A percentile compares a stretch with the other conserved stretches of the same genome.
Conservation (phyloP, 2,888 invertebrate genomes). For the Hololepta plana region DNA sequence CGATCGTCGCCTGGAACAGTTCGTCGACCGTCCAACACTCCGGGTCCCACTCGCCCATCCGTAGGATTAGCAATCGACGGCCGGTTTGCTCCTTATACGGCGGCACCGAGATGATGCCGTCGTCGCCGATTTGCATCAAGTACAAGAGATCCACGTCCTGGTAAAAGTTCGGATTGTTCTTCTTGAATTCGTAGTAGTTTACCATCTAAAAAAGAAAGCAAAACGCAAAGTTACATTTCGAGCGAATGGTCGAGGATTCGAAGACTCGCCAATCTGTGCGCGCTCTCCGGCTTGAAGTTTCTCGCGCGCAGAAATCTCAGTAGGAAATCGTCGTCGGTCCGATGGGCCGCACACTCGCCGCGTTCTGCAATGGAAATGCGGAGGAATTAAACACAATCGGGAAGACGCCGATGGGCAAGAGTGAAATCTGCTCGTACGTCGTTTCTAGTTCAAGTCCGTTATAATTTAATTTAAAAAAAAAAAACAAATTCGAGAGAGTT, state of each 20-base stretch:
- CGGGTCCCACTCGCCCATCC: constrained; percentile 55
- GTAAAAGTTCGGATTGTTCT: constrained; percentile 48
- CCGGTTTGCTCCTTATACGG: constrained; percentile 62
- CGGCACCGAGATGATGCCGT: constrained; percentile 50
- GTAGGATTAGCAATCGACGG: constrained; percentile 37
- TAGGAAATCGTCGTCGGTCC: constrained; percentile 59
- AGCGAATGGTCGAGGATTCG: no score
- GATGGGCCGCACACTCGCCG: constrained; percentile 54
- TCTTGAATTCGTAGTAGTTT: constrained; percentile 58
- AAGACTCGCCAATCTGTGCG: constrained; percentile 53
- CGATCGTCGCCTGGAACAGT: constrained; percentile 50
- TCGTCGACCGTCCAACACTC: constrained; percentile 44
- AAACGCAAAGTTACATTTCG: no score
- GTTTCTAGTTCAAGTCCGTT: no score
- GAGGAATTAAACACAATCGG: no score
- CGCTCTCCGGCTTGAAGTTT: constrained; percentile 48
- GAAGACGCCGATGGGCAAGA: no score
- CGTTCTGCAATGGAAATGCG: no score
- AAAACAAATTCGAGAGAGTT: no score
- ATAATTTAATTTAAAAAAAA: no score
- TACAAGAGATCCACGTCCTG: constrained; percentile 47
- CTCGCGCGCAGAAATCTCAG: constrained; percentile 58
- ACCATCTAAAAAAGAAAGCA: constrained; percentile 36
- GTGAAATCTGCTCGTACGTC: no score
- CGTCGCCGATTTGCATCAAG: constrained; percentile 44